Evolutionary conservation across 1,140 invertebrate genomes (phyloP).

Genomic region (Drosophila teissieri): DNA sequence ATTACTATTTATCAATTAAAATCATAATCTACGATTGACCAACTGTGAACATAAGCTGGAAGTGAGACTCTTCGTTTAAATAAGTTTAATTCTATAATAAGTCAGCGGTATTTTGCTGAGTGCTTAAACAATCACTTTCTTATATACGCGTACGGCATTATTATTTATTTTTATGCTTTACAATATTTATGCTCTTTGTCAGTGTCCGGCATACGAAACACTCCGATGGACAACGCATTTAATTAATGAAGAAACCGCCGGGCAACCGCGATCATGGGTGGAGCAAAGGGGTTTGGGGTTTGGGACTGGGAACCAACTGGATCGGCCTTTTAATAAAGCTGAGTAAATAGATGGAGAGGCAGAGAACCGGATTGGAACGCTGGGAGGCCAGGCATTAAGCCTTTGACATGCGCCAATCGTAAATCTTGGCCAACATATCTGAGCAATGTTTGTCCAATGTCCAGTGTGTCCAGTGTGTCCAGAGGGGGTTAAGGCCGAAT

Average conservation of each 20-base stretch:
- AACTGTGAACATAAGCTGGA: no score
- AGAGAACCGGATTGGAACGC: constrained; percentile 22
- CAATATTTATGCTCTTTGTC: constrained; percentile 79
- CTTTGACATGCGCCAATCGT: constrained; percentile 84
- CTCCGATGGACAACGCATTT: constrained; percentile 64
- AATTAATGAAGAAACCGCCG: constrained; percentile 77
- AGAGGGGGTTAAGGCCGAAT: constrained; percentile 28
- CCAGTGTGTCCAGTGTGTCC: constrained; percentile 2
- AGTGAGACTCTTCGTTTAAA: no score
- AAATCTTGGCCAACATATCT: constrained; percentile 84
- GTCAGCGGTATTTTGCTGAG: neutral
- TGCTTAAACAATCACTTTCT: constrained; percentile 5
- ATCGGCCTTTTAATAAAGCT: constrained; percentile 66
- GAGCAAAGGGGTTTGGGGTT: constrained; percentile 4
- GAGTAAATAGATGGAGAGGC: constrained; percentile 66
- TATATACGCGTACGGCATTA: constrained; percentile 39
- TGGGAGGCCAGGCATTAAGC: constrained; percentile 59
- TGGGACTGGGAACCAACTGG: neutral
- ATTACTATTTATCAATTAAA: no score
- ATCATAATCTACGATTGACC: no score
- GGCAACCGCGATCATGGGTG: constrained; percentile 13
- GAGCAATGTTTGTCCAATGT: constrained; percentile 71
- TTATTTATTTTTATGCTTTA: constrained; percentile 82
- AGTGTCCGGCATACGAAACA: constrained; percentile 69
- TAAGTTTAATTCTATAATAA: no score